Conservation (phyloP, 1,140 invertebrate genomes). For the Anoplophora glabripennis region DNA sequence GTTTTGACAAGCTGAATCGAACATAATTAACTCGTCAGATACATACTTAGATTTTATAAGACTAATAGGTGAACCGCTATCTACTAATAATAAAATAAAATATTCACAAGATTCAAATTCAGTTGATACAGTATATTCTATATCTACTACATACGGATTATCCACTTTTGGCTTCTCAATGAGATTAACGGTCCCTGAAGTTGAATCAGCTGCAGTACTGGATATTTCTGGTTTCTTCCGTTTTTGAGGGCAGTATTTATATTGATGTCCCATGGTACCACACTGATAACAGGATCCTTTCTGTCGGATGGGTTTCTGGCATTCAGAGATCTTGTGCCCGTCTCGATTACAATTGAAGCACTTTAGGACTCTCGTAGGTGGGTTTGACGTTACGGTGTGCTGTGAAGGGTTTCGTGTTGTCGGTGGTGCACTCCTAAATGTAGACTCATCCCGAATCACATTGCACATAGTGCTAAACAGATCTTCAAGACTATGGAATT, state of each 20-base stretch:
- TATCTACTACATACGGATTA: neutral
- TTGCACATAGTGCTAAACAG: constrained; percentile 15
- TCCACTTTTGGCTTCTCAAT: neutral
- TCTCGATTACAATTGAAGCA: constrained; percentile 17
- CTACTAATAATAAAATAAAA: neutral
- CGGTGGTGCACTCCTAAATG: too few species aligned
- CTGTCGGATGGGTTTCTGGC: constrained; percentile 6
- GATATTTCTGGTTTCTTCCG: neutral
- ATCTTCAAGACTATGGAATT: constrained; percentile 2
- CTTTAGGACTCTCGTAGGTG: neutral
- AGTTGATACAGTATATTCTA: too few species aligned
- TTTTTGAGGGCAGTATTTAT: too few species aligned
- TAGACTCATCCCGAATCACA: neutral
- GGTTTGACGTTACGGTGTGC: too few species aligned
- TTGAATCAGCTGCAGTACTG: too few species aligned
- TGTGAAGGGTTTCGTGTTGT: too few species aligned
- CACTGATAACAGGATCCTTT: constrained; percentile 14
- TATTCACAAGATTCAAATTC: neutral
- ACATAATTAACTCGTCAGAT: neutral
- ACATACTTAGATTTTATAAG: neutral
- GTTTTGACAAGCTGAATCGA: neutral
- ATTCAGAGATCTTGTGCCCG: constrained; percentile 13
- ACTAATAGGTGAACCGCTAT: neutral
- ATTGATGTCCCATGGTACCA: neutral
- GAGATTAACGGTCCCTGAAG: too few species aligned